A percentile compares a stretch with the other conserved stretches of the same genome.
Evolutionary conservation across 2,888 invertebrate genomes (phyloP).

Genomic region (Scaeva pyrastri): DNA sequence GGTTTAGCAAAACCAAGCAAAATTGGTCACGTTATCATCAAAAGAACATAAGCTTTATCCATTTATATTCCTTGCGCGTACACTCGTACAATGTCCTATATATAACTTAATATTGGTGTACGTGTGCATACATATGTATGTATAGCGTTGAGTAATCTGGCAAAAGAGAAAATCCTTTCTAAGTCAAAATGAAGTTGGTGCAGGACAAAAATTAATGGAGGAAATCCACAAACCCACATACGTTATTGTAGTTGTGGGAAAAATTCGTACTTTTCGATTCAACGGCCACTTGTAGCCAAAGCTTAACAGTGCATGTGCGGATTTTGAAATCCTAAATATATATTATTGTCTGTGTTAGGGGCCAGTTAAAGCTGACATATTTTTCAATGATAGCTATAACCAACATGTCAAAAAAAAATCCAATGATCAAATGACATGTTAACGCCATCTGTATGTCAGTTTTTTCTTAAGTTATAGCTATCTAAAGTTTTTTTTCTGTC

Average conservation of each 20-base stretch:
- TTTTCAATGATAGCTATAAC: too few relatives aligned
- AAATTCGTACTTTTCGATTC: constrained; percentile 38
- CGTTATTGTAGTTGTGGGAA: constrained; percentile 3
- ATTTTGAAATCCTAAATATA: background rate
- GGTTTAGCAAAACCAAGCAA: constrained; percentile 25
- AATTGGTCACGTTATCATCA: constrained; percentile 57
- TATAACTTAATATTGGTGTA: background rate
- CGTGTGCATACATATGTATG: background rate
- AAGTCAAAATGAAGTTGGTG: constrained; percentile 36
- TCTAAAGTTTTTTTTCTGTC: too few relatives aligned
- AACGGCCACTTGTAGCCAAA: constrained; percentile 42
- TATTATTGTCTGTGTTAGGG: too few relatives aligned
- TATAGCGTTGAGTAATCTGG: constrained; percentile 36
- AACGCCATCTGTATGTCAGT: too few relatives aligned
- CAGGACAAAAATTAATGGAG: constrained; percentile 39
- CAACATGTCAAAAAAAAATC: too few relatives aligned
- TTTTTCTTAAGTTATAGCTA: too few relatives aligned
- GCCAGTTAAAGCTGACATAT: too few relatives aligned
- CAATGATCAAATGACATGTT: too few relatives aligned
- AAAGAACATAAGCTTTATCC: constrained; percentile 55
- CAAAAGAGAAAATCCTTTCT: constrained; percentile 41
- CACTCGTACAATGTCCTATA: background rate
- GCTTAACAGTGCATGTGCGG: background rate
- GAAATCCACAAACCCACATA: constrained; percentile 28
- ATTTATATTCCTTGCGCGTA: constrained; percentile 24